These are phyloP conservation scores for Dicycla oo DNA, from an alignment of 2,888 invertebrate species.

Conservation along the genomic window DNA sequence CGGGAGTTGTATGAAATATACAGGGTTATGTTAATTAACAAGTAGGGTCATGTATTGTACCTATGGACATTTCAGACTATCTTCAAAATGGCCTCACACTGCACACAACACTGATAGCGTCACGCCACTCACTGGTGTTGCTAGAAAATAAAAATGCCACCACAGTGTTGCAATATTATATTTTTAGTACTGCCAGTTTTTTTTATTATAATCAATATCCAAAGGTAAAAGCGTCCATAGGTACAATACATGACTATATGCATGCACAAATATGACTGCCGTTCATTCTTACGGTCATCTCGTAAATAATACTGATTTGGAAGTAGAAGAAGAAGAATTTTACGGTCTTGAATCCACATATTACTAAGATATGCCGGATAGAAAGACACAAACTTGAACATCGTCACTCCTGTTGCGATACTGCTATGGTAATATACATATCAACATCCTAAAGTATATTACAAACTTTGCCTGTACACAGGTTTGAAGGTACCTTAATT, in stretches of 20 bases:
- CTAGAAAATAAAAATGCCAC: too few relatives aligned
- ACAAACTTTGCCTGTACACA: not conserved
- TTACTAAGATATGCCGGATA: not conserved
- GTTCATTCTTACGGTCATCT: conserved; percentile 27
- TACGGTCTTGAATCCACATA: conserved; percentile 12
- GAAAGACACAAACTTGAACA: not conserved
- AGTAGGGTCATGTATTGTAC: too few relatives aligned
- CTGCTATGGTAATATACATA: not conserved
- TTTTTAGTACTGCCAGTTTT: too few relatives aligned
- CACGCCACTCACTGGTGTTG: too few relatives aligned
- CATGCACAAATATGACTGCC: conserved; percentile 52
- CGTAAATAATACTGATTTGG: not conserved
- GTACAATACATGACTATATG: too few relatives aligned
- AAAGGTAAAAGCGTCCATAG: too few relatives aligned
- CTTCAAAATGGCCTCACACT: too few relatives aligned
- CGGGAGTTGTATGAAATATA: conserved; percentile 63
- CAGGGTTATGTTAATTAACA: conserved; percentile 74
- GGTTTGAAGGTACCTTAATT: not conserved
- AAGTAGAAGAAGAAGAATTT: not conserved
- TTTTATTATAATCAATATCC: too few relatives aligned
- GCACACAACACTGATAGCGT: too few relatives aligned
- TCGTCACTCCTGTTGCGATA: not conserved
- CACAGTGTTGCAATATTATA: too few relatives aligned
- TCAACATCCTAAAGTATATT: not conserved
- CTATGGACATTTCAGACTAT: too few relatives aligned